A percentile compares a stretch with the other conserved stretches of the same genome.
Conservation (phyloP, 2,888 invertebrate genomes). For the Nycteola revayana region DNA sequence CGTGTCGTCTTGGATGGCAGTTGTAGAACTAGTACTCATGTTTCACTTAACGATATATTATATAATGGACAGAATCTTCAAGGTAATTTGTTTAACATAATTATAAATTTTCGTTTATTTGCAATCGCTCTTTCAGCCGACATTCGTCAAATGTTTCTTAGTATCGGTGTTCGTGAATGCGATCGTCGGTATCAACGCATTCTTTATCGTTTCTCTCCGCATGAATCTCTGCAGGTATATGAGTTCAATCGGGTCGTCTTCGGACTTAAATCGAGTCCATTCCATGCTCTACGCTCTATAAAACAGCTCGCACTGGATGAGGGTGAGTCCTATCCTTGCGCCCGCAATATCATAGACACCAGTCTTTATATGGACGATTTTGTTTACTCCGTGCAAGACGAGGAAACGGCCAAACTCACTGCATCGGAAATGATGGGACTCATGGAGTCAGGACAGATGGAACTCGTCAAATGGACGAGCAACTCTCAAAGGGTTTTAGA, state of each 20-base stretch:
- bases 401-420: too few species aligned
- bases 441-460: too few species aligned
- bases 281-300: conserved; percentile 14
- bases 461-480: too few species aligned
- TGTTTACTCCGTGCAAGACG: too few species aligned
- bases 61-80: too few species aligned
- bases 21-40: conserved; percentile 5
- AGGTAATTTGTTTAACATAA: conserved; percentile 19
- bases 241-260: too few species aligned
- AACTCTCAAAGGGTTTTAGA: too few species aligned
- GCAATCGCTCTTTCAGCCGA: conserved; percentile 19
- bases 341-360: neutral
- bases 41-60: conserved; percentile 20
- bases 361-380: too few species aligned
- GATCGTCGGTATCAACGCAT: conserved; percentile 18
- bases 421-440: too few species aligned
- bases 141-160: conserved; percentile 19
- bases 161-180: conserved; percentile 11
- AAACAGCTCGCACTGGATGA: conserved; percentile 9
- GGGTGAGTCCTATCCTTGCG: neutral
- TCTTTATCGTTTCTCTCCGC: conserved; percentile 16
- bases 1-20: conserved; percentile 15
- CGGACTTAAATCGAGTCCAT: too few species aligned
- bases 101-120: too few species aligned
- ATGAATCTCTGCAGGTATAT: conserved; percentile 7